A percentile compares a stretch with the other conserved stretches of the same genome.
These are phyloP conservation scores for Chymomyza procnemis DNA, from an alignment of 2,888 invertebrate species.

Conservation along the genomic window DNA sequence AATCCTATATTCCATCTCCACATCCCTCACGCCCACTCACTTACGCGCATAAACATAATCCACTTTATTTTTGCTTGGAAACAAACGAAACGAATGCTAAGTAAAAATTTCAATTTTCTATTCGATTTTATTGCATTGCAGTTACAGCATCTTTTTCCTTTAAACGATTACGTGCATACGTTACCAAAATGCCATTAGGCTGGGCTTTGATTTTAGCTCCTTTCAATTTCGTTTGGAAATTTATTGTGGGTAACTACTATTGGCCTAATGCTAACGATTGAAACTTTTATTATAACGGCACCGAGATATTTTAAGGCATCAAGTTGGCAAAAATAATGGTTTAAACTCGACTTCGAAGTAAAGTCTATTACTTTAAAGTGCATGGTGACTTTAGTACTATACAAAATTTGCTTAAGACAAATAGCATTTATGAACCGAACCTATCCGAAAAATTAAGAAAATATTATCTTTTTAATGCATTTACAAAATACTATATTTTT, in stretches of 20 bases:
- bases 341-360: no score
- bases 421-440: no score
- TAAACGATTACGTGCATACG: neutral
- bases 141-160: neutral
- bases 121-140: constrained; percentile 32
- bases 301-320: neutral
- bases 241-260: constrained; percentile 5
- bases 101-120: constrained; percentile 4
- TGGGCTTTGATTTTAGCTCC: neutral
- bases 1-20: neutral
- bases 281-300: neutral
- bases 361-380: no score
- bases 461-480: no score
- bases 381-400: no score
- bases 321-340: no score
- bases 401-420: no score
- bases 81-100: constrained; percentile 14
- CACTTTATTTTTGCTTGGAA: constrained; percentile 25
- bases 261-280: constrained; percentile 16
- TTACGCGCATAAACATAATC: constrained; percentile 31
- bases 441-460: no score
- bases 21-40: neutral
- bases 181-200: neutral
- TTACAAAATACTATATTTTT: no score
- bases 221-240: constrained; percentile 12